Percentiles rank a stretch among this genome's conserved stretches.
Evolutionary conservation across 2,888 invertebrate species (phyloP).

Genomic region (Eupithecia inturbata): DNA sequence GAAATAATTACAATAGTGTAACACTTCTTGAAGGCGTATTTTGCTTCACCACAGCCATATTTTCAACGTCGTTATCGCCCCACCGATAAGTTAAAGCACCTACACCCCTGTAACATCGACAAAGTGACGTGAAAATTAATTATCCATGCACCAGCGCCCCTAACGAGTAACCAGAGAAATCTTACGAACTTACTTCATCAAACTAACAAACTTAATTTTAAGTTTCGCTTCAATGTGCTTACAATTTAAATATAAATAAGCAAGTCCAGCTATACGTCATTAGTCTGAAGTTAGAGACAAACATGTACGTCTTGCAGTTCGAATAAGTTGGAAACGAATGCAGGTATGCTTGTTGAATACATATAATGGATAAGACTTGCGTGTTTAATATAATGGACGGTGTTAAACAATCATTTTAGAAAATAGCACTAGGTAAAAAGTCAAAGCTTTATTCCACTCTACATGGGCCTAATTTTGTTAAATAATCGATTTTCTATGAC

Average conservation of each 20-base stretch:
- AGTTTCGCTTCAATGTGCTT: conserved; percentile 58
- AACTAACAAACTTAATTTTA: conserved; percentile 64
- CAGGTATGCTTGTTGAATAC: conserved; percentile 43
- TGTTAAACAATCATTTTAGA: no score
- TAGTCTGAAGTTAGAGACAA: conserved; percentile 55
- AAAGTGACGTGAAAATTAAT: conserved; percentile 33
- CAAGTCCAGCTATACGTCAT: conserved; percentile 70
- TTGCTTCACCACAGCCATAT: background rate
- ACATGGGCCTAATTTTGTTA: background rate
- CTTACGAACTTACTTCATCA: conserved; percentile 55
- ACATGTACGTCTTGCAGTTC: conserved; percentile 59
- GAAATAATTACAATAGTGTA: no score
- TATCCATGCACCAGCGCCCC: conserved; percentile 35
- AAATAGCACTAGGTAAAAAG: no score
- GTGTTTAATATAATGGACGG: no score
- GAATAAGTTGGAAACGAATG: conserved; percentile 64
- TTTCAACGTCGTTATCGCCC: conserved; percentile 2
- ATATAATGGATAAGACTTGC: conserved; percentile 53
- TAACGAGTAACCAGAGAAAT: conserved; percentile 48
- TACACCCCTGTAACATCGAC: conserved; percentile 6
- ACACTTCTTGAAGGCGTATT: background rate
- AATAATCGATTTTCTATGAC: no score
- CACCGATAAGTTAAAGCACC: background rate
- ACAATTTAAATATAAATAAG: conserved; percentile 64
- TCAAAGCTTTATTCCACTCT: no score